Conservation (phyloP, 2,888 invertebrate genomes). For the Drosophila antonietae region DNA sequence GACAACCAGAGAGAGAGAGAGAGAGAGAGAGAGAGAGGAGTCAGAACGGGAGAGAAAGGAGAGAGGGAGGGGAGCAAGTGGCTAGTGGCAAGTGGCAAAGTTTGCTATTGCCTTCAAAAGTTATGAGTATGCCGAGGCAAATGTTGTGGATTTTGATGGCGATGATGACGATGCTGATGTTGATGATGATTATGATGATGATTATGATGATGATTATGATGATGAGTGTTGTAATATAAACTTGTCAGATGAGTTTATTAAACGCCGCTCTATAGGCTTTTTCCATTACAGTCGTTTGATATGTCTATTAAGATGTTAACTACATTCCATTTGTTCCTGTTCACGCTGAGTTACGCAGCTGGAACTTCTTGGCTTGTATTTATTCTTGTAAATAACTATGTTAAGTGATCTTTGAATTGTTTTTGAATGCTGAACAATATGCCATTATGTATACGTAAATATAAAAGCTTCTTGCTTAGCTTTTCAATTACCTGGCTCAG, state of each 20-base stretch:
- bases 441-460: no score
- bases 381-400: no score
- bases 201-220: slow-evolving; percentile 40
- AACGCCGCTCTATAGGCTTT: slow-evolving; percentile 15
- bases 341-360: neutral
- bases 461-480: no score
- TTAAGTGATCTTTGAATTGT: no score
- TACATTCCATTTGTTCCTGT: neutral
- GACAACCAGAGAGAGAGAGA: slow-evolving; percentile 24
- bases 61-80: slow-evolving; percentile 42
- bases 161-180: slow-evolving; percentile 34
- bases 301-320: neutral
- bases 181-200: slow-evolving; percentile 41
- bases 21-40: neutral
- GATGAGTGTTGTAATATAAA: slow-evolving; percentile 42
- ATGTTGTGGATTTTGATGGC: slow-evolving; percentile 49
- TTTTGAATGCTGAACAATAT: no score
- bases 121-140: slow-evolving; percentile 26
- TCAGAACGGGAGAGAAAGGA: slow-evolving; percentile 9
- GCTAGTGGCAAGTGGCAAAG: slow-evolving; percentile 25
- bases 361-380: no score
- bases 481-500: no score
- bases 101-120: slow-evolving; percentile 19
- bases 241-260: slow-evolving; percentile 34
- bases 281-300: neutral